Evolutionary conservation across 2,113 vertebrate species (phyloP).

Genomic region (Corvus moneduloides): DNA sequence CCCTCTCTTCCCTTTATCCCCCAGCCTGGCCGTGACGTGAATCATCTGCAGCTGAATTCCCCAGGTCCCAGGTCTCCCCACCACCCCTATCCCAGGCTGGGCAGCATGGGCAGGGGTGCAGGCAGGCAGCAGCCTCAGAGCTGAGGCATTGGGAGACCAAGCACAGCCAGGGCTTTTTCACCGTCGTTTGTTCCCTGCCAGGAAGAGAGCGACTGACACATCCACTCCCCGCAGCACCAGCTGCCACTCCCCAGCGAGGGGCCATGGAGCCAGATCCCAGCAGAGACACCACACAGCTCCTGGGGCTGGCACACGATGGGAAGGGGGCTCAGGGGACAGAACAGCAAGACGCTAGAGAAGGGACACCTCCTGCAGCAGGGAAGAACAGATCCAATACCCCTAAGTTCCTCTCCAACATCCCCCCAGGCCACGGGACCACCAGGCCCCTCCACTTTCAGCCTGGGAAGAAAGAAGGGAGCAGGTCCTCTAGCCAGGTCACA

Average conservation of each 20-base stretch:
- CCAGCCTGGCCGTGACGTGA: fast-evolving
- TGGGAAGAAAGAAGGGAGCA: neutral
- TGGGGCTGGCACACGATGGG: fast-evolving
- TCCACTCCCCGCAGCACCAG: slow-evolving; percentile 16
- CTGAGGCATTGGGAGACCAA: neutral
- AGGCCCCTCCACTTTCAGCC: fast-evolving
- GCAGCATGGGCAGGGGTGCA: neutral
- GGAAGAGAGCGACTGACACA: slow-evolving; percentile 50
- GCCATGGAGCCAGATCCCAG: neutral
- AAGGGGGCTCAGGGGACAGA: neutral
- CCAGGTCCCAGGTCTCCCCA: neutral
- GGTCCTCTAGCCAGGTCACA: neutral
- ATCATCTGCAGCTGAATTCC: neutral
- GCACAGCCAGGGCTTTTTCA: slow-evolving; percentile 26
- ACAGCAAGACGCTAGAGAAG: neutral
- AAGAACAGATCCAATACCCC: neutral
- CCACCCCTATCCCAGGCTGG: neutral
- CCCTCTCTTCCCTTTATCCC: neutral
- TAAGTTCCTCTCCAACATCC: neutral
- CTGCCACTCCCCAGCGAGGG: slow-evolving; percentile 14
- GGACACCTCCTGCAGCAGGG: neutral
- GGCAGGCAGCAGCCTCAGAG: neutral
- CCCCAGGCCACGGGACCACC: neutral
- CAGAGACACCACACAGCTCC: neutral
- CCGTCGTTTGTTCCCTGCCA: neutral